Base-by-base conservation (phyloP, 2,888 invertebrate genomes). In the Polydesmus complanatus region DNA sequence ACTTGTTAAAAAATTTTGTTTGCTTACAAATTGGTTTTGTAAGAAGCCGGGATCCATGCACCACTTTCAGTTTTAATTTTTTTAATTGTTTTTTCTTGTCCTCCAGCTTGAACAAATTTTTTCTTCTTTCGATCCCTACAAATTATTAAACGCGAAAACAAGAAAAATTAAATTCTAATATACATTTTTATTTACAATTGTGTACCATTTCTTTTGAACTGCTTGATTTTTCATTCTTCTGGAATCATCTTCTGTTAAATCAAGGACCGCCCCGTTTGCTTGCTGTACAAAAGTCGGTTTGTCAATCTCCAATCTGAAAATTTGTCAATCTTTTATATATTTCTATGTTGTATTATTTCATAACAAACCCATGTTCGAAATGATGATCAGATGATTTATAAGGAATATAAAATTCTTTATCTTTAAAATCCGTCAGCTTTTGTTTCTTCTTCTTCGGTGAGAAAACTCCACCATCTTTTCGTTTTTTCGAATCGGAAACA, bases 61-160 rank as follows among this genome's bases (percentile, higher is more conserved):
- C 96, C 98, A 63, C 93, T 93, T 77, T 98, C 98, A 0, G 96
- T 96, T 68, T 86, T 85, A 66, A 98, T 94, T 76, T 87, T 90
- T 60, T 85, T 85, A 23, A 76, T 74, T 66, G 82, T 82, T 1
- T 74, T 69, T 66, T 79, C 75, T 78, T 80, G 57, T 58, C 64
- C 66, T 27, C 60, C 64, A 54, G 65, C 64, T 25, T 71, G 70
- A 37, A 97, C 85, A 85, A 92, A 94, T 78, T 91, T 95, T 81
- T 96, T 97, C 74, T 88, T 85, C 72, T 93, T 92, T 56, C 93
- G 81, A 77, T 97, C 96, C 97, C 97, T 78, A 66, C 26, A 56
- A 61, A 25, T 52, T 11, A 52, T 18, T 18, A 52, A 54, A 11
- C 21, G 23, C 5, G 23, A 54, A 22, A 14, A 51, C 51, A 51